Conservation (phyloP, 1,140 invertebrate genomes). For the Caenorhabditis inopinata region DNA sequence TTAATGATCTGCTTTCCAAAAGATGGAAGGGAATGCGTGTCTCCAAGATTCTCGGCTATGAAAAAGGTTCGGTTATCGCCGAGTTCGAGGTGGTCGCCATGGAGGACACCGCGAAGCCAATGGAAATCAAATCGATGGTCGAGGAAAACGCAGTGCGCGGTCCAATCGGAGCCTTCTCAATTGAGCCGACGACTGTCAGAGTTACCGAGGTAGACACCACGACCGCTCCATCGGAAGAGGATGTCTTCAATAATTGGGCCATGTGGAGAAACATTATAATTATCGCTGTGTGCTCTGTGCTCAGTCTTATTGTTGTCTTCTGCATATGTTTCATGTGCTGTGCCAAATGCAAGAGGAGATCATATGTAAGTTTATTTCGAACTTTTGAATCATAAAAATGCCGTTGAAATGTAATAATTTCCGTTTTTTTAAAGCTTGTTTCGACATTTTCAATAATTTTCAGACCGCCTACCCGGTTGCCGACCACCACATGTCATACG, state of each 20-base stretch:
- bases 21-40: slow-evolving; percentile 45
- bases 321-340: slow-evolving; percentile 29
- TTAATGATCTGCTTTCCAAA: slow-evolving; percentile 27
- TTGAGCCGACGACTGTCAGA: slow-evolving; percentile 49
- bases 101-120: slow-evolving; percentile 33
- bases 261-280: slow-evolving; percentile 8
- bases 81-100: slow-evolving; percentile 43
- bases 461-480: slow-evolving; percentile 23
- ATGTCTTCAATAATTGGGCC: neutral
- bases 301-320: neutral
- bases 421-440: too few relatives aligned
- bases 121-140: slow-evolving; percentile 44
- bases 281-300: neutral
- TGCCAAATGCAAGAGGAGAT: neutral
- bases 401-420: neutral
- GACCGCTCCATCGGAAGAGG: neutral
- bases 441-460: neutral
- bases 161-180: slow-evolving; percentile 36
- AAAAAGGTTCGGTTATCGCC: slow-evolving; percentile 49
- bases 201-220: slow-evolving; percentile 38
- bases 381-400: neutral
- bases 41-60: slow-evolving; percentile 38
- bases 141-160: slow-evolving; percentile 50
- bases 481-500: slow-evolving; percentile 37
- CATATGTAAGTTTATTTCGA: slow-evolving; percentile 26